Conservation (phyloP, 2,888 invertebrate species). For the Epirrhoe alternata region DNA sequence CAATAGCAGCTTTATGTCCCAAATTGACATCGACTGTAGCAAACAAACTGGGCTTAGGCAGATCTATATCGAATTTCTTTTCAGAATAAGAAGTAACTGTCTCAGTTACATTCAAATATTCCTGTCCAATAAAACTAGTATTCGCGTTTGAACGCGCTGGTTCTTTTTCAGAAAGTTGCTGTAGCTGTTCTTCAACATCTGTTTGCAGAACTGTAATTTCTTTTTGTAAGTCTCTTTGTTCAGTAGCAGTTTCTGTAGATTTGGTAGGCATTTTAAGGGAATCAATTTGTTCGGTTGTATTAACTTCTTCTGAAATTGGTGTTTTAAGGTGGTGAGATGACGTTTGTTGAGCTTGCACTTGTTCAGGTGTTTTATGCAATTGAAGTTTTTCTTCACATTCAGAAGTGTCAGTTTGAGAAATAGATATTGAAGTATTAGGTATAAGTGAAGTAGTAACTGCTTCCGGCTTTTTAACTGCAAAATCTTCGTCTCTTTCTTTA, state of each 20-base stretch:
- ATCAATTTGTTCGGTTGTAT: conserved; percentile 70
- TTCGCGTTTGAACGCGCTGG: conserved; percentile 81
- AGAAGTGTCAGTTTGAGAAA: conserved; percentile 86
- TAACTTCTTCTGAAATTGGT: conserved; percentile 73
- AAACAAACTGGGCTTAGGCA: conserved; percentile 68
- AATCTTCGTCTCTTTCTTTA: conserved; percentile 81
- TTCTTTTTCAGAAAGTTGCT: conserved; percentile 82
- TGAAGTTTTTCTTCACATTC: conserved; percentile 87
- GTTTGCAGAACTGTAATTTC: conserved; percentile 73
- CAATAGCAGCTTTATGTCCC: conserved; percentile 80
- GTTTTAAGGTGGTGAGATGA: conserved; percentile 73
- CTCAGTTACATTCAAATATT: conserved; percentile 87
- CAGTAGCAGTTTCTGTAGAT: conserved; percentile 59
- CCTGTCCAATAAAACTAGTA: conserved; percentile 81
- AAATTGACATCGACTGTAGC: conserved; percentile 82
- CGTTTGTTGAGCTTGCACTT: conserved; percentile 54
- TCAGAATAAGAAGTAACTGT: conserved; percentile 79
- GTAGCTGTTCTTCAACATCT: conserved; percentile 80
- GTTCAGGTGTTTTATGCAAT: conserved; percentile 57
- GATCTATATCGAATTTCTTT: conserved; percentile 68
- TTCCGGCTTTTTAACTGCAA: conserved; percentile 58
- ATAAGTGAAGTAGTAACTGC: conserved; percentile 78
- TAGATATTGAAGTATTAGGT: conserved; percentile 86
- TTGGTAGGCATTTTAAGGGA: conserved; percentile 52
- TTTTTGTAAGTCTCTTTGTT: conserved; percentile 68